Evolutionary conservation across 2,113 vertebrate species (phyloP), one percentile per base, ranked within the genome.

Genomic region (Dendrocopos noguchii): DNA sequence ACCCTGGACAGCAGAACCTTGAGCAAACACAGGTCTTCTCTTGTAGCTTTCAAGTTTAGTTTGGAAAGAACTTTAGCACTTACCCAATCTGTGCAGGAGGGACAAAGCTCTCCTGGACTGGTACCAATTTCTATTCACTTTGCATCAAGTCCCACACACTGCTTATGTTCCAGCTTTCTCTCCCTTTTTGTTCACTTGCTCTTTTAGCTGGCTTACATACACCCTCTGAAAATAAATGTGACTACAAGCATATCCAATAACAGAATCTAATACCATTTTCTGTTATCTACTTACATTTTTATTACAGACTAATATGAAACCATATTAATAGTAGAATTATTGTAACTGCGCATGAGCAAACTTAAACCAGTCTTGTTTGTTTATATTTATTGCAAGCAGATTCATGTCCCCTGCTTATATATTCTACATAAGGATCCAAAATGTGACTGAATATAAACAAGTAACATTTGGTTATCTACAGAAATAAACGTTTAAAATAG

Each of bases 371-470:
- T 90, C 84, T 96, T 96, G 95, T 96, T 95, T 78, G 76, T 95
- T 95, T 91, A 84, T 97, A 84, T 98, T 98, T 98, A 98, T 98
- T 98, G 97, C 96, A 98, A 98, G 98, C 98, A 98, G 97, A 98
- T 88, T 95, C 96, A 97, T 95, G 95, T 91, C 95, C 96, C 90
- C 97, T 97, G 95, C 97, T 95, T 93, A 95, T 92, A 93, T 95
- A 91, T 91, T 96, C 97, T 98, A 97, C 95, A 93, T 95, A 98
- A 97, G 98, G 94, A 94, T 97, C 96, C 96, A 95, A 98, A 97
- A 97, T n/a, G 73, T 81, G 83, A 88, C 88, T 61, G 81, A 85
- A 90, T 91, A 95, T 60, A 94, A 97, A 94, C 94, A 97, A 97
- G 95, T 95, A 93, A 46, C 63, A 79, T 93, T 97, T 96, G 96